These are phyloP conservation scores for Coleophora flavipennella DNA, from an alignment of 2,888 invertebrate genomes.

Conservation along the genomic window DNA sequence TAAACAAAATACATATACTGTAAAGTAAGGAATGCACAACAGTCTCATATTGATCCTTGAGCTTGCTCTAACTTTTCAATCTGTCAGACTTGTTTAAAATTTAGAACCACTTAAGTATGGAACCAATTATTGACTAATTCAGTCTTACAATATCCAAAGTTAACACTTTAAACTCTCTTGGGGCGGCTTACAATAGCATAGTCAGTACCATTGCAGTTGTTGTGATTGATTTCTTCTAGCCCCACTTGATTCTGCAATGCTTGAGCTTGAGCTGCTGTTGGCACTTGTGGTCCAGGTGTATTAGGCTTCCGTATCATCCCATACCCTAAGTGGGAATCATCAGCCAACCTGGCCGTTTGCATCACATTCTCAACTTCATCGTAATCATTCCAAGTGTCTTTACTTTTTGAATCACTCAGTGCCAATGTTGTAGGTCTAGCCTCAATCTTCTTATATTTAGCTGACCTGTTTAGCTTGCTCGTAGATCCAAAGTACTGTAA, in stretches of 20 bases:
- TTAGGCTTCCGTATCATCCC: slow-evolving; percentile 81
- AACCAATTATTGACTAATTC: slow-evolving; percentile 17
- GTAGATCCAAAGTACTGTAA: slow-evolving; percentile 86
- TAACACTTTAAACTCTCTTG: slow-evolving; percentile 78
- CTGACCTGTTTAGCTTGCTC: slow-evolving; percentile 76
- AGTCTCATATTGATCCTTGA: slow-evolving; percentile 28
- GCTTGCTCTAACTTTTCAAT: neutral
- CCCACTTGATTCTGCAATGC: slow-evolving; percentile 57
- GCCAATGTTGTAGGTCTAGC: slow-evolving; percentile 71
- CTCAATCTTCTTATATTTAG: slow-evolving; percentile 79
- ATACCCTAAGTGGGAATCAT: slow-evolving; percentile 86
- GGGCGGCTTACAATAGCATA: slow-evolving; percentile 90
- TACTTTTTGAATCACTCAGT: slow-evolving; percentile 50
- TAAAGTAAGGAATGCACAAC: slow-evolving; percentile 40
- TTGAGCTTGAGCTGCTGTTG: slow-evolving; percentile 63
- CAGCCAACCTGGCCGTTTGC: slow-evolving; percentile 80
- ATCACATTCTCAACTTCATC: slow-evolving; percentile 81
- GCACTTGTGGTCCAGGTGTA: slow-evolving; percentile 67
- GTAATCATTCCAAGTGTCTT: slow-evolving; percentile 80
- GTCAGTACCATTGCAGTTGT: slow-evolving; percentile 82
- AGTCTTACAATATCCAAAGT: slow-evolving; percentile 27
- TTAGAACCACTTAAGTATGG: neutral
- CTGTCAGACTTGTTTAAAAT: slow-evolving; percentile 3
- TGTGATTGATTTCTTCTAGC: slow-evolving; percentile 75
- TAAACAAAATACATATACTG: slow-evolving; percentile 15